Evolutionary conservation across 2,888 invertebrate species (phyloP), one percentile per base, ranked within the genome.

Genomic region (Ophonus ardosiacus): DNA sequence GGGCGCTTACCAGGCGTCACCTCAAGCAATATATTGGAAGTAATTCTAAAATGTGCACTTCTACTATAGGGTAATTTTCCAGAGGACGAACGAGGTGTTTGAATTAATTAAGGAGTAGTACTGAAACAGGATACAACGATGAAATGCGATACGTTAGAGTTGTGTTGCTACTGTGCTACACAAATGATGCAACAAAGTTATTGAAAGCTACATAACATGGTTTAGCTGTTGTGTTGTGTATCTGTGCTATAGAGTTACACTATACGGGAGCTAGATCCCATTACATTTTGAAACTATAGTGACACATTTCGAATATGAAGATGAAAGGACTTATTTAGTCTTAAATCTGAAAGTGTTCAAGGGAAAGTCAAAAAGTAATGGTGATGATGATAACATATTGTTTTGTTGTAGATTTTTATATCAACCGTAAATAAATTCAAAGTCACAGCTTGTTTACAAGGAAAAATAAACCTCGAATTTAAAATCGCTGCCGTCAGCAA

Each of bases 111-210:
- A 38, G 68, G 68, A 68, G 24, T 68, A 31, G 68, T 4, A 68
- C 21, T 68, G 68, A 68, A 68, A 68, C 68, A 38, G 31, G 68
- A 68, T 68, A 68, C 68, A 15, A 31, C 38, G 68, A 51, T 51
- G 43, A 51, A 51, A 51, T 51, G 43, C 43, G 68, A 68, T 68
- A 31, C 38, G 38, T 68, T 68, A 68, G 7, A 68, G 68, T 68
- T 68, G n/a, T 38, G 68, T 38, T 38, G 68, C 68, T 68, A 24
- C 68, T 68, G 68, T 68, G 68, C 68, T 68, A 68, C 68, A 68
- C 68, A 68, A 68, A 68, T 68, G 68, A 68, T 68, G 68, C 68
- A 68, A 68, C 68, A 68, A 68, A 68, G 68, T 68, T 68, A 68
- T 68, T 68, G 68, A 68, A 68, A 68, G 68, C 68, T 40, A 68